phyloP scores from a whole-genome alignment of 30 jellyfish, hydroid and myxozoan genomes.

The Nemopilema nomurai region DNA sequence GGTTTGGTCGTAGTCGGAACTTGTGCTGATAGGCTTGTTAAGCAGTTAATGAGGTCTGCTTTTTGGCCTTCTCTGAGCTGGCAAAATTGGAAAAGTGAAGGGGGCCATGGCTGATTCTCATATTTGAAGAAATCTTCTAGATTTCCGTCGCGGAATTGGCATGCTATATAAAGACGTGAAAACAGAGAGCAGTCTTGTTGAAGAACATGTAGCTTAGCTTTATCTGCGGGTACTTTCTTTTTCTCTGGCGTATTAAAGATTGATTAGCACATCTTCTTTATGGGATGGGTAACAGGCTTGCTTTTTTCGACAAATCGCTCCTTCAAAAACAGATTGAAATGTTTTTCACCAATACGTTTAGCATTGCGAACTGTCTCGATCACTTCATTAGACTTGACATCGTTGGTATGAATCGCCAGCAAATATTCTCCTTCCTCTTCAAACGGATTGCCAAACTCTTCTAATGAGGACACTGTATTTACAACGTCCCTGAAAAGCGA shows the following conservation, averaged over 20 bases:
- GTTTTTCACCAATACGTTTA: background rate
- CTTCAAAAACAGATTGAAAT: background rate
- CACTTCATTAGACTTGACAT: background rate
- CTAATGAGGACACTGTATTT: background rate
- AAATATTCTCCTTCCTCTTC: background rate
- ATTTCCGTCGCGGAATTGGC: slow-evolving; percentile 49
- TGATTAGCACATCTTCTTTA: background rate
- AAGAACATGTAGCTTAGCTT: slow-evolving; percentile 17
- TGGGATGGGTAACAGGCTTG: background rate
- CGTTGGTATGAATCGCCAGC: background rate
- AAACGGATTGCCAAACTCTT: background rate
- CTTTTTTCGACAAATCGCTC: background rate
- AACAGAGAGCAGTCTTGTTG: slow-evolving; percentile 45
- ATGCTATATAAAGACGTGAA: slow-evolving; percentile 44
- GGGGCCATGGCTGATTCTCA: slow-evolving; percentile 54
- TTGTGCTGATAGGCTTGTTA: slow-evolving; percentile 14
- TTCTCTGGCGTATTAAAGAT: background rate
- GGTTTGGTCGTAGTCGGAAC: slow-evolving; percentile 11
- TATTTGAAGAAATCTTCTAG: slow-evolving; percentile 32
- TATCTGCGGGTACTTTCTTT: background rate
- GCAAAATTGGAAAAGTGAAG: slow-evolving; percentile 49
- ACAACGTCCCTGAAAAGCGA: background rate
- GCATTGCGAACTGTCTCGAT: background rate
- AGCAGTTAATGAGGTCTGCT: slow-evolving; percentile 46
- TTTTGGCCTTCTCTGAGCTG: slow-evolving; percentile 23